These are phyloP conservation scores for Sthenelais limicola DNA, from an alignment of 2,888 invertebrate genomes.

Conservation along the genomic window DNA sequence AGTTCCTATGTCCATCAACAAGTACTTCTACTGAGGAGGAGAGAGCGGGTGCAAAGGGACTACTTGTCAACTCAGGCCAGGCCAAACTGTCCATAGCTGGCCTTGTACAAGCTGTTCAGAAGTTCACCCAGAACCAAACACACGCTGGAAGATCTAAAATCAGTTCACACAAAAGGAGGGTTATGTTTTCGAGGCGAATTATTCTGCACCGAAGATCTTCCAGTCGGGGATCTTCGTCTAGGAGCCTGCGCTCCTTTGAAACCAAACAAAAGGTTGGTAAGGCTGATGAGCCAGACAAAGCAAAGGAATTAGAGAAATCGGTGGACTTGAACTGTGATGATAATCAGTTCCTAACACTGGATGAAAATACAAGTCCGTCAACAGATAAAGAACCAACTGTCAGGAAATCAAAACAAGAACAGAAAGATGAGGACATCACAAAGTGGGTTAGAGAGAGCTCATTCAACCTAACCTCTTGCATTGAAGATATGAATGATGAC, in stretches of 20 bases:
- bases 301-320: no score
- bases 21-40: conserved; percentile 17
- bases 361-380: not conserved
- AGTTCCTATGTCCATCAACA: conserved; percentile 10
- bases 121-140: not conserved
- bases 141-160: not conserved
- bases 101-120: conserved; percentile 1
- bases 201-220: conserved; percentile 43
- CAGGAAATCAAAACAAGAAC: not conserved
- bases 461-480: not conserved
- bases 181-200: conserved; percentile 42
- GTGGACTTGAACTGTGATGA: no score
- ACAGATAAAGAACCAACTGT: not conserved
- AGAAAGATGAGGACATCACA: not conserved
- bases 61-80: not conserved
- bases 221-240: conserved; percentile 38
- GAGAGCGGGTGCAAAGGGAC: not conserved
- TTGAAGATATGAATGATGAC: not conserved
- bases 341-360: not conserved
- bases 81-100: no score
- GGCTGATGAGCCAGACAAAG: no score
- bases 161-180: not conserved
- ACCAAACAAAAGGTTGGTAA: no score
- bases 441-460: no score
- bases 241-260: not conserved